phyloP scores from a whole-genome alignment of 2,797 vertebrate species.

The Gastrophryne carolinensis region DNA sequence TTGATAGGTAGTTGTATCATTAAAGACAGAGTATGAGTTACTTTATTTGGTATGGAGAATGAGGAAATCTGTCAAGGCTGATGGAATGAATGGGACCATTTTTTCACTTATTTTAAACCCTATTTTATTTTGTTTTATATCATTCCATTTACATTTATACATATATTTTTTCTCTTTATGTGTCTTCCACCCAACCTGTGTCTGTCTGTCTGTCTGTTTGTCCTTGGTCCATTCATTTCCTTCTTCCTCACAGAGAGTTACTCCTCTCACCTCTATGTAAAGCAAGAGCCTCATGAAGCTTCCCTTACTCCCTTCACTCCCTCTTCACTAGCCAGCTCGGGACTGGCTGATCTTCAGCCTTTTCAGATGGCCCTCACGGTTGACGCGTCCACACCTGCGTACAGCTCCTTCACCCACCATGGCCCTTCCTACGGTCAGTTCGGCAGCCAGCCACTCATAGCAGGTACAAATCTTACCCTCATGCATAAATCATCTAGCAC shows the following conservation, averaged over 20 bases:
- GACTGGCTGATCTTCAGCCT: conserved; percentile 85
- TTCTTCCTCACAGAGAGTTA: conserved; percentile 69
- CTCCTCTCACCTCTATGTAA: conserved; percentile 85
- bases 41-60: too few species aligned
- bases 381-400: conserved; percentile 86
- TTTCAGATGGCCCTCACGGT: conserved; percentile 85
- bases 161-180: conserved; percentile 61
- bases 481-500: conserved; percentile 52
- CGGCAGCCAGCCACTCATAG: conserved; percentile 85
- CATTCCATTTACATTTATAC: conserved; percentile 69
- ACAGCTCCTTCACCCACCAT: conserved; percentile 78
- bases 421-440: conserved; percentile 83
- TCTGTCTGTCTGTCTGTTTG: conserved; percentile 58
- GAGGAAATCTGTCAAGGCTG: background rate
- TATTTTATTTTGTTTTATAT: conserved; percentile 64
- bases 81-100: conserved; percentile 35
- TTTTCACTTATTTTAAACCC: conserved; percentile 61
- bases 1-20: too few species aligned
- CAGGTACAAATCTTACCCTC: conserved; percentile 73
- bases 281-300: conserved; percentile 89
- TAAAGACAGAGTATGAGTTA: too few species aligned
- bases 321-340: conserved; percentile 75
- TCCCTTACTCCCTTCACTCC: conserved; percentile 90
- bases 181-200: conserved; percentile 58
- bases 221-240: conserved; percentile 54